These are phyloP conservation scores for Cydia splendana DNA, from an alignment of 1,140 invertebrate genomes.

Conservation along the genomic window DNA sequence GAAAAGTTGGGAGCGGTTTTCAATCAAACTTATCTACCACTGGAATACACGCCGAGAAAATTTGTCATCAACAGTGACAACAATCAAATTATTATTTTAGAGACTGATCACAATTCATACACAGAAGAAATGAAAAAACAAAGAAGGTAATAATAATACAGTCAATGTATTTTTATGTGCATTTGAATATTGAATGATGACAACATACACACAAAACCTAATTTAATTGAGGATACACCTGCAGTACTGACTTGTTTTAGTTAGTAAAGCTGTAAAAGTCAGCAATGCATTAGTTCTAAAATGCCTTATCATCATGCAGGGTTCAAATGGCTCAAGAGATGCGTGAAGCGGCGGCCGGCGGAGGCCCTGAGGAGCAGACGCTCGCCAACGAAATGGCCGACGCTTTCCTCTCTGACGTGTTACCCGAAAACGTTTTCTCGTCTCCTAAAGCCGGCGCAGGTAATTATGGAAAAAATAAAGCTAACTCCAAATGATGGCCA, in stretches of 20 bases:
- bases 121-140: conserved; percentile 98
- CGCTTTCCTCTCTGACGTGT: conserved; percentile 96
- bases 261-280: not conserved
- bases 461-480: conserved; percentile 79
- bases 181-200: conserved; percentile 62
- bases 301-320: conserved; percentile 49
- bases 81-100: conserved; percentile 95
- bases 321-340: conserved; percentile 95
- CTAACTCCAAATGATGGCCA: conserved; percentile 48
- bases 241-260: conserved; percentile 63
- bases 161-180: conserved; percentile 44
- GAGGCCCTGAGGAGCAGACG: conserved; percentile 94
- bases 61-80: conserved; percentile 96
- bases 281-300: not conserved
- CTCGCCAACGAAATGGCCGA: conserved; percentile 98
- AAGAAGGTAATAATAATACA: conserved; percentile 81
- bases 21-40: conserved; percentile 94
- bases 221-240: conserved; percentile 61
- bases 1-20: conserved; percentile 99
- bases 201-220: conserved; percentile 61
- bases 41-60: conserved; percentile 97
- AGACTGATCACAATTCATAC: conserved; percentile 99
- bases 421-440: conserved; percentile 96
- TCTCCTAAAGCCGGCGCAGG: conserved; percentile 97
- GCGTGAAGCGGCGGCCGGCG: conserved; percentile 91